Percentiles rank a stretch among this genome's conserved stretches.
These are phyloP conservation scores for Beaufortia kweichowensis DNA, from an alignment of 2,113 vertebrate species.

Conservation along the genomic window DNA sequence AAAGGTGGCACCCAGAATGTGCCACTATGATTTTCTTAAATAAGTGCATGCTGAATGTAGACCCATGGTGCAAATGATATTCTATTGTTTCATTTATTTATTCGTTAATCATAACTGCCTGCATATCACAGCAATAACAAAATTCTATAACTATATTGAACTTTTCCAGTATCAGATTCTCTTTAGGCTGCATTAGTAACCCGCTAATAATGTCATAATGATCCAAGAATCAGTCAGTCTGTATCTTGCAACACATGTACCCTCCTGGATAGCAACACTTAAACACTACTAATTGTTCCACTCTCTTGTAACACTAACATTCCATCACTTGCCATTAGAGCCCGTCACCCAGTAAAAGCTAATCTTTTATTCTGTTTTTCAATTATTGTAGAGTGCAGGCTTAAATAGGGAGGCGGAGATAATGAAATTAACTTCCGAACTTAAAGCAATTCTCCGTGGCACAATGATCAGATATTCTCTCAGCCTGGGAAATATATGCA, in stretches of 20 bases:
- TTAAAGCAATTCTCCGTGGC: constrained; percentile 92
- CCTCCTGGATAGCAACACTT: constrained; percentile 10
- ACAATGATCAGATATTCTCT: constrained; percentile 90
- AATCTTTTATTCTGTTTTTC: constrained; percentile 85
- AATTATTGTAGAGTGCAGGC: constrained; percentile 88
- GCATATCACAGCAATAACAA: no score
- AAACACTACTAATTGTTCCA: constrained; percentile 34
- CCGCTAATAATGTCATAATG: not conserved
- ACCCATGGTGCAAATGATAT: no score
- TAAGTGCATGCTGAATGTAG: constrained; percentile 30
- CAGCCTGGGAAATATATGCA: constrained; percentile 92
- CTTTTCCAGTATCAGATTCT: not conserved
- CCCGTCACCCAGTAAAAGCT: constrained; percentile 80
- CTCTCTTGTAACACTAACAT: constrained; percentile 70
- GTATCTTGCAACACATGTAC: not conserved
- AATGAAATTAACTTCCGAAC: constrained; percentile 94
- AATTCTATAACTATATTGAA: no score
- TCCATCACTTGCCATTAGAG: constrained; percentile 83
- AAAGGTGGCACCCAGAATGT: constrained; percentile 30
- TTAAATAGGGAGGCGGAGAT: constrained; percentile 89
- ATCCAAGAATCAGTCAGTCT: not conserved
- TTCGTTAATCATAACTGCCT: no score
- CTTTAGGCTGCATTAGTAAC: not conserved
- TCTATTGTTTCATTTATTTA: no score
- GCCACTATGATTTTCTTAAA: constrained; percentile 33